These are phyloP conservation scores for Sphaeramia orbicularis DNA, from an alignment of 2,797 vertebrate species.

Conservation along the genomic window DNA sequence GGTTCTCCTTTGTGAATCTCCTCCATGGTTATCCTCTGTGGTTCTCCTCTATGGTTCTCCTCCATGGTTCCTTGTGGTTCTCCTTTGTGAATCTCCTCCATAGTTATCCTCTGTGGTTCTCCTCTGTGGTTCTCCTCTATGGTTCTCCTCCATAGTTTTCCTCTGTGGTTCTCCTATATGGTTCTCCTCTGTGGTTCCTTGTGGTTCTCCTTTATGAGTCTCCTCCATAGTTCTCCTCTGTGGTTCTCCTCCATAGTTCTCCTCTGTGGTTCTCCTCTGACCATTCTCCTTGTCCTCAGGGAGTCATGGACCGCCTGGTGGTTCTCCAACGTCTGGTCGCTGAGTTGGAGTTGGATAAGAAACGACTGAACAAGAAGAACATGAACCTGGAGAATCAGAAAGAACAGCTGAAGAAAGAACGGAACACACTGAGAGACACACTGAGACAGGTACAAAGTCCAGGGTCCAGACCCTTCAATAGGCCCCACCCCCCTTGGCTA, in stretches of 20 bases:
- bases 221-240: too few relatives aligned
- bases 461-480: too few relatives aligned
- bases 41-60: not conserved
- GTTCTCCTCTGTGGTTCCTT: too few relatives aligned
- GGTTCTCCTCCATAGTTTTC: too few relatives aligned
- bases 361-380: conserved; percentile 52
- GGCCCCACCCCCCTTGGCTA: not conserved
- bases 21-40: too few relatives aligned
- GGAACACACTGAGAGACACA: conserved; percentile 45
- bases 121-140: too few relatives aligned
- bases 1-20: too few relatives aligned
- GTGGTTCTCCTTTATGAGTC: too few relatives aligned
- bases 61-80: conserved; percentile 1
- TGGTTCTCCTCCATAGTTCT: conserved; percentile 7
- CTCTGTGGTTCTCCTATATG: too few relatives aligned
- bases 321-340: conserved; percentile 74
- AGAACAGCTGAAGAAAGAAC: conserved; percentile 59
- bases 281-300: conserved; percentile 18
- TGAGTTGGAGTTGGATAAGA: conserved; percentile 67
- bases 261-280: not conserved
- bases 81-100: too few relatives aligned
- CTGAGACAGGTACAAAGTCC: conserved; percentile 49
- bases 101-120: conserved; percentile 10
- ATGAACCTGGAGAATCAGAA: conserved; percentile 49
- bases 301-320: conserved; percentile 49